Evolutionary conservation across 2,888 invertebrate species (phyloP), one percentile per base, ranked within the genome.

Genomic region (Melanotus villosus): DNA sequence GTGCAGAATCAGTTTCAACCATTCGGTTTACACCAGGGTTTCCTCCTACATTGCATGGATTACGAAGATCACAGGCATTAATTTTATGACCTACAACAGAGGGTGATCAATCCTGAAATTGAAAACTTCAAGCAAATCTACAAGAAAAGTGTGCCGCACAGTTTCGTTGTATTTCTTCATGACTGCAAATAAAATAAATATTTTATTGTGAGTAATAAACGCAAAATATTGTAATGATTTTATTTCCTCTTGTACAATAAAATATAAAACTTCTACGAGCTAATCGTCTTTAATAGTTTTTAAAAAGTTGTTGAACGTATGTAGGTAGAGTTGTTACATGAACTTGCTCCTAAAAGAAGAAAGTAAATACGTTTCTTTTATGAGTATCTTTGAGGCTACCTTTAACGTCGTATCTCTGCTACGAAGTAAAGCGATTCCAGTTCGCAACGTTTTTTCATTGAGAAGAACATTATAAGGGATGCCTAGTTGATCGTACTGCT

Each of bases 381-480:
- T n/a, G n/a, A n/a, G n/a, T n/a, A n/a, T n/a, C n/a, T n/a, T n/a
- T n/a, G n/a, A n/a, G n/a, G n/a, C 2, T 23, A 52, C 52, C 87
- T 88, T 88, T 43, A 94, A 84, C 74, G 89, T 90, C 1, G 92
- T 91, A 77, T 89, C 91, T 66, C 91, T 88, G 77, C 87, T 90
- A 70, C 91, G 82, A 66, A 92, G 81, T 75, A 88, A 86, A 69
- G 92, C 85, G 70, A 94, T 88, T 1, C 96, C 96, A 82, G 88
- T 90, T 74, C 87, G 87, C 5, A 95, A 85, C 10, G 93, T 92
- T 14, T 86, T 85, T 67, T 90, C 89, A 79, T 89, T 88, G 14
- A 96, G 83, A n/a, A 92, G 85, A 58, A 93, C 87, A 32, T 90
- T 90, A 80, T 92, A 95, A 5, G 93, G 91, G 6, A 95, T 87